Evolutionary conservation across 2,888 invertebrate species (phyloP).

Genomic region (Willowsia nigromaculata): DNA sequence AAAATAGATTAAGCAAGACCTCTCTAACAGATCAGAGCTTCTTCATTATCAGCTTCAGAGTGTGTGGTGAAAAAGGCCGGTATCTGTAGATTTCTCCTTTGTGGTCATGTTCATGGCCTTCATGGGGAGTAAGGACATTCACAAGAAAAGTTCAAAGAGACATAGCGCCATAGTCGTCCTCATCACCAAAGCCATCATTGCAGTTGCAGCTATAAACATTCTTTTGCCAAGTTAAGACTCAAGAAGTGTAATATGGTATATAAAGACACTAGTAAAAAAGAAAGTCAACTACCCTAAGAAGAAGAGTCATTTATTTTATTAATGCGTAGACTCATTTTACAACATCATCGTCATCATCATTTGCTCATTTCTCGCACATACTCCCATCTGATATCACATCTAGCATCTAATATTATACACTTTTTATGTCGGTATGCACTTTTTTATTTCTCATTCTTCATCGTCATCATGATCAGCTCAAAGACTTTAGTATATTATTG

Average conservation of each 20-base stretch:
- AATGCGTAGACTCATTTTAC: conserved; percentile 57
- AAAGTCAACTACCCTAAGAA: conserved; percentile 33
- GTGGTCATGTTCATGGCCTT: conserved; percentile 51
- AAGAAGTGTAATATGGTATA: neutral
- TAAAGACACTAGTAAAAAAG: conserved; percentile 10
- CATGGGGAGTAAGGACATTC: conserved; percentile 55
- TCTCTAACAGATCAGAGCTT: neutral
- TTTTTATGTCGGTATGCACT: neutral
- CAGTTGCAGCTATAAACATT: conserved; percentile 18
- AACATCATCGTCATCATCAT: conserved; percentile 25
- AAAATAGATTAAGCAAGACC: neutral
- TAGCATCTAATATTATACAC: neutral
- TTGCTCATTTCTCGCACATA: conserved; percentile 12
- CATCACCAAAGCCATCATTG: conserved; percentile 12
- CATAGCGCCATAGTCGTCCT: neutral
- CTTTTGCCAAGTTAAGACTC: neutral
- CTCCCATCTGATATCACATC: neutral
- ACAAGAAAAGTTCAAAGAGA: conserved; percentile 38
- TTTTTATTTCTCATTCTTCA: conserved; percentile 61
- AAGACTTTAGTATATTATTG: conserved; percentile 48
- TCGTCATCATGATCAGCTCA: conserved; percentile 46
- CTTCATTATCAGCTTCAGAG: conserved; percentile 26
- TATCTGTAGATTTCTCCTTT: neutral
- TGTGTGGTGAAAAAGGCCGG: neutral
- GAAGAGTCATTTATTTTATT: conserved; percentile 70